Evolutionary conservation across 2,888 invertebrate genomes (phyloP), one percentile per base, ranked within the genome.

Genomic region (Chironomus tentans): DNA sequence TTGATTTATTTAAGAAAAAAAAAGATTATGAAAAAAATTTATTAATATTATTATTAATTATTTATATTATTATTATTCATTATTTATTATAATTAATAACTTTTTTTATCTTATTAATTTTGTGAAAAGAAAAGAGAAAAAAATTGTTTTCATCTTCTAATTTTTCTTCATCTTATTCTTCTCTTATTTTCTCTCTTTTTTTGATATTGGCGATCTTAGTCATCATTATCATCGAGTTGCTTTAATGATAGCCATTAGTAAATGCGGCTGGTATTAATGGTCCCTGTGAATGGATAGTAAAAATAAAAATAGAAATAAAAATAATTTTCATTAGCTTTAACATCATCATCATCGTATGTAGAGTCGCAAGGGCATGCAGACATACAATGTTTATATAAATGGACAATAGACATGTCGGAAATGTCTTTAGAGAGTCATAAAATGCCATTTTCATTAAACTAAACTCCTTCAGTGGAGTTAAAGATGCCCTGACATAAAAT

Each of bases 201-300:
- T 18, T 56, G 56, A 56, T 56, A 56, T 56, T 56, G 56, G 56
- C 56, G 56, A 18, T 18, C 56, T 15, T 56, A 56, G 56, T 56
- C n/a, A 56, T 56, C n/a, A 56, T 56, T 18, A 56, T 56, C 56
- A 56, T 56, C 56, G 18, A 18, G 56, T 18, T 56, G n/a, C 87
- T 87, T 93, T 92, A 93, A 91, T 96, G 95, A 90, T 95, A 96
- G 88, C 97, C 97, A 89, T 97, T 97, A 89, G 96, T 96, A 88
- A 96, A 97, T 87, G 95, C 95, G 88, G 96, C 95, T 87, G 96
- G 96, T 90, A 97, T 96, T 89, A 97, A 89, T 85, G 95, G 94
- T 85, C 95, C 95, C 95, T 96, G 91, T 79, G 91, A 84, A 85
- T 84, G 79, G 81, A 81, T 80, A 56, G 18, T 50, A 18, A 81